phyloP scores from a whole-genome alignment of 2,797 vertebrate genomes.

The Tangara arthus region DNA sequence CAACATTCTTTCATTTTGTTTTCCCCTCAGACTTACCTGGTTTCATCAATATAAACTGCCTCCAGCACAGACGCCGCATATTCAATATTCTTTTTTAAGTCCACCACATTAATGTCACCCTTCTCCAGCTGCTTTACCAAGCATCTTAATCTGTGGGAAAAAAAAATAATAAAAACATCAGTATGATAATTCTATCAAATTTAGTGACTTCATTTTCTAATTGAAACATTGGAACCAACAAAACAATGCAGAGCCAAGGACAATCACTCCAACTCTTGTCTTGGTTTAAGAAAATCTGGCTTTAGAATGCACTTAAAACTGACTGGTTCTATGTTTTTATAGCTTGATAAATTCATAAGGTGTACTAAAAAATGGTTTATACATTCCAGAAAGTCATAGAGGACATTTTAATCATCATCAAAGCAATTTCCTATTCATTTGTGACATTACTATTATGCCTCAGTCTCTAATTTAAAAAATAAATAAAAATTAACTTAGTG shows the following conservation, averaged over 20 bases:
- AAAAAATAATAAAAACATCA: not conserved
- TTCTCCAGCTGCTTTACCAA: constrained; percentile 94
- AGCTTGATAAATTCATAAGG: not conserved
- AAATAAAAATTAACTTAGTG: not conserved
- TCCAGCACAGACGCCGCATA: constrained; percentile 94
- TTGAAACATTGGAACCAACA: not conserved
- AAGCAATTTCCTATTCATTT: not conserved
- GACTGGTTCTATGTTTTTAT: not conserved
- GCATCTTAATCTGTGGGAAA: constrained; percentile 85
- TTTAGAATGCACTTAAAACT: not conserved
- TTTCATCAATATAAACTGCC: constrained; percentile 95
- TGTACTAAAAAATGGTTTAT: not conserved
- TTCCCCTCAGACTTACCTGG: constrained; percentile 75
- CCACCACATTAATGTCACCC: constrained; percentile 88
- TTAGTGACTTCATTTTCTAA: not conserved
- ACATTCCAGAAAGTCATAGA: not conserved
- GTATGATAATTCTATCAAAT: not conserved
- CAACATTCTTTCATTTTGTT: not conserved
- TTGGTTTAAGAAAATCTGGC: not conserved
- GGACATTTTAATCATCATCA: not conserved
- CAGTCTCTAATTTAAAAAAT: not conserved
- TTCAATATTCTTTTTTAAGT: constrained; percentile 94
- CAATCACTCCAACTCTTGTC: not conserved
- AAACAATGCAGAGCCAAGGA: not conserved
- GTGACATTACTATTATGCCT: not conserved